These are phyloP conservation scores for Lypha dubia DNA, from an alignment of 2,888 invertebrate genomes.

Conservation along the genomic window DNA sequence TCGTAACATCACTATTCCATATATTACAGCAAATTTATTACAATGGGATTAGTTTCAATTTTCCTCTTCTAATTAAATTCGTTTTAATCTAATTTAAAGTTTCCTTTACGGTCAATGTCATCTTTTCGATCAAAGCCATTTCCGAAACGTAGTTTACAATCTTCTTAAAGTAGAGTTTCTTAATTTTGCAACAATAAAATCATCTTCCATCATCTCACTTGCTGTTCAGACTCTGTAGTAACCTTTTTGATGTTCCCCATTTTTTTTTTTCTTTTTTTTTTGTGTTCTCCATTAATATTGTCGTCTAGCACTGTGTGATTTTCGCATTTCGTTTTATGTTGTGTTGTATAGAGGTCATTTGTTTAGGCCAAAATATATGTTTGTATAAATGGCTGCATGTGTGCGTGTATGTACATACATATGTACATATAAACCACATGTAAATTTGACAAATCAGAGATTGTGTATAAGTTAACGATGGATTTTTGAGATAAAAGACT, in stretches of 20 bases:
- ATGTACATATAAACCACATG: constrained; percentile 68
- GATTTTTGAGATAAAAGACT: constrained; percentile 32
- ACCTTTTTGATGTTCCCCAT: constrained; percentile 42
- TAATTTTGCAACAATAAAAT: neutral
- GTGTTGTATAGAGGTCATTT: constrained; percentile 56
- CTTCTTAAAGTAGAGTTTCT: neutral
- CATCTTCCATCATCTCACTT: neutral
- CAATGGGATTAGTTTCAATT: too few species aligned
- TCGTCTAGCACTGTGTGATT: constrained; percentile 4
- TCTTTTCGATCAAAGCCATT: too few species aligned
- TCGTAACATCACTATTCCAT: too few species aligned
- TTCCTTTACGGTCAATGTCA: too few species aligned
- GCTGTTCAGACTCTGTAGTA: constrained; percentile 3
- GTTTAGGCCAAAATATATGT: constrained; percentile 53
- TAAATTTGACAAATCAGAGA: constrained; percentile 72
- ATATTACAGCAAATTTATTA: too few species aligned
- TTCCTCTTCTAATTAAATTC: too few species aligned
- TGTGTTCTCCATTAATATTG: constrained; percentile 12
- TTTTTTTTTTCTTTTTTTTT: too few species aligned
- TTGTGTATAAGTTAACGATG: constrained; percentile 62
- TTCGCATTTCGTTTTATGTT: constrained; percentile 25
- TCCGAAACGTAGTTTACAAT: neutral
- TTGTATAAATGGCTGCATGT: too few species aligned
- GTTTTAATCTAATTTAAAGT: too few species aligned
- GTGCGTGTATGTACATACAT: too few species aligned